Conservation (phyloP, 2,113 vertebrate genomes). For the Pseudopodoces humilis region DNA sequence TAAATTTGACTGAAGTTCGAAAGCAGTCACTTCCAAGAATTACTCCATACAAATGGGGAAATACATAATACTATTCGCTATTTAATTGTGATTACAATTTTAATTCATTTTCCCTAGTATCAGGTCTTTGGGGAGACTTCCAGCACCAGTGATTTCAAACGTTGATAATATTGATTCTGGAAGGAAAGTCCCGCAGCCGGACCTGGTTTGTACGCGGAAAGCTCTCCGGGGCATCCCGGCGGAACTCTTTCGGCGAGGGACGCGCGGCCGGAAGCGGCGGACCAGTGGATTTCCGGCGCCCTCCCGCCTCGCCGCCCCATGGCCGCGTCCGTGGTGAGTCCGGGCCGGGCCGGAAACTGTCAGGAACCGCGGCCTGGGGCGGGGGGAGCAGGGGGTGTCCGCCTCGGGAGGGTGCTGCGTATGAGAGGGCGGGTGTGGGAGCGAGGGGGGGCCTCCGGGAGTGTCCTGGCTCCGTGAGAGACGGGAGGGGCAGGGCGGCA, state of each 20-base stretch:
- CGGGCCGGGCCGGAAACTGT: background rate
- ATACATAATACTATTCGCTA: background rate
- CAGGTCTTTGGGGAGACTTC: background rate
- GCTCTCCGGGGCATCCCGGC: background rate
- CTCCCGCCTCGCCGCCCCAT: background rate
- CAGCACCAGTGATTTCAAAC: background rate
- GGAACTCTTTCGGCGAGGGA: background rate
- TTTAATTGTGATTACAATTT: background rate
- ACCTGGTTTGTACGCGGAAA: background rate
- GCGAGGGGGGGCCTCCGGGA: too few relatives aligned
- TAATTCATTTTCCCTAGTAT: background rate
- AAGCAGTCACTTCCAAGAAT: background rate
- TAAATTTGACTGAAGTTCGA: background rate
- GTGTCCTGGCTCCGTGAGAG: background rate
- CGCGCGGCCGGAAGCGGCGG: background rate
- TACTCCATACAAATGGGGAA: background rate
- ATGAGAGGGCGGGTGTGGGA: too few relatives aligned
- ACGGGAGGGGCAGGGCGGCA: background rate
- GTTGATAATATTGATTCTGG: fast-evolving
- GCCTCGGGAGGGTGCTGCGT: background rate
- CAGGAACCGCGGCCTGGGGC: background rate
- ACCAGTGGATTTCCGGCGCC: background rate
- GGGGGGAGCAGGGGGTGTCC: fast-evolving
- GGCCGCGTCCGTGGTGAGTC: conserved; percentile 30
- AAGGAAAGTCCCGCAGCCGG: background rate